phyloP scores from a whole-genome alignment of 2,888 invertebrate genomes.

The Brenthis daphne region DNA sequence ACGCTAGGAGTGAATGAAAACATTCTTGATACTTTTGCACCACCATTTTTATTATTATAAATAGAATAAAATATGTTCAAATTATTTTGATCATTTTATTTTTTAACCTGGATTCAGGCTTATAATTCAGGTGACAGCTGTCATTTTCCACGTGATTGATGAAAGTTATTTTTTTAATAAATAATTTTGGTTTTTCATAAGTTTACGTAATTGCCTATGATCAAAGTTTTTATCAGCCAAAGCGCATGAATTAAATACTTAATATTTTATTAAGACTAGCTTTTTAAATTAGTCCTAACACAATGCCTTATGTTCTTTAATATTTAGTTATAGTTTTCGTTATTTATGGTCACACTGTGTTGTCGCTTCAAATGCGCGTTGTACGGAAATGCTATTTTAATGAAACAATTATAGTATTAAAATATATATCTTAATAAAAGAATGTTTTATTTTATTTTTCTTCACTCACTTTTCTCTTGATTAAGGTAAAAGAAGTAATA shows the following conservation, averaged over 20 bases:
- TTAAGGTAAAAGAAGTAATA: neutral
- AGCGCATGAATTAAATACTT: conserved; percentile 4
- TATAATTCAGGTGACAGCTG: neutral
- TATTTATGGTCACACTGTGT: conserved; percentile 48
- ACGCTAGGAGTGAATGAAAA: conserved; percentile 32
- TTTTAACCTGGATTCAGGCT: neutral
- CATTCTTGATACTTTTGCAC: conserved; percentile 17
- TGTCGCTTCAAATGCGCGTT: conserved; percentile 43
- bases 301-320: conserved; percentile 23
- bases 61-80: neutral
- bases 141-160: neutral
- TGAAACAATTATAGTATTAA: conserved; percentile 75
- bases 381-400: conserved; percentile 51
- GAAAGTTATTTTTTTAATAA: neutral
- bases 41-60: neutral
- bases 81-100: neutral
- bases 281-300: conserved; percentile 29
- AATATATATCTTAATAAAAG: conserved; percentile 39
- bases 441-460: conserved; percentile 6
- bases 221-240: conserved; percentile 5
- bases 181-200: neutral
- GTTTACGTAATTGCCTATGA: neutral
- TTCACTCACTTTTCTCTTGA: neutral
- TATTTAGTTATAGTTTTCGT: conserved; percentile 31
- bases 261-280: conserved; percentile 13